Percentiles rank a stretch among this genome's conserved stretches.
These are phyloP conservation scores for Panurus biarmicus DNA, from an alignment of 2,113 vertebrate species.

Conservation along the genomic window DNA sequence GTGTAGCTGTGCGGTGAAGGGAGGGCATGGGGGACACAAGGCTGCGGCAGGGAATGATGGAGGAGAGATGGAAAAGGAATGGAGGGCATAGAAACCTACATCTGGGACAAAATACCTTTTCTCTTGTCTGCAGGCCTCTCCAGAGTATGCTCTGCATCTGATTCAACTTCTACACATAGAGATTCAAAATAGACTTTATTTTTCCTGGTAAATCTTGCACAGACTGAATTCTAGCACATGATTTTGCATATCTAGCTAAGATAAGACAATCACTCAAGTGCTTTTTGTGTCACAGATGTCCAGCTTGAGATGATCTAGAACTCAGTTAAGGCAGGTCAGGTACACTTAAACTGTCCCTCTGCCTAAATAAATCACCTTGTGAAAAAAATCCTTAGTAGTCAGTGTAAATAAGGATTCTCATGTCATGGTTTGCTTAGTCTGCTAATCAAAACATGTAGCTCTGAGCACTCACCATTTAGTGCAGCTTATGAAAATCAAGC, in stretches of 20 bases:
- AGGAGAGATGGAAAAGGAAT: neutral
- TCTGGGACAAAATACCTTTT: neutral
- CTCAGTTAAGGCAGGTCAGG: neutral
- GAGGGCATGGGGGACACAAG: neutral
- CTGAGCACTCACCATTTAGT: conserved; percentile 33
- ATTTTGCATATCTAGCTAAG: neutral
- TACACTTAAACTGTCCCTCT: neutral
- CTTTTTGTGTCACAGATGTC: neutral
- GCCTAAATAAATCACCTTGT: neutral
- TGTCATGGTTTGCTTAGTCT: conserved; percentile 18
- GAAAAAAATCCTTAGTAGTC: neutral
- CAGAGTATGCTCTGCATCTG: neutral
- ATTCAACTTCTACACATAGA: neutral
- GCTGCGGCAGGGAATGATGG: neutral
- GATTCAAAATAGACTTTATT: neutral
- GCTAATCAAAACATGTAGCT: conserved; percentile 46
- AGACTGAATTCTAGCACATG: neutral
- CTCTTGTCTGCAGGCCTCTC: neutral
- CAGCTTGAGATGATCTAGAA: neutral
- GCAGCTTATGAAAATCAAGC: conserved; percentile 49
- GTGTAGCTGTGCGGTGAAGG: neutral
- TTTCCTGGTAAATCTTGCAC: neutral
- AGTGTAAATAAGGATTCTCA: neutral
- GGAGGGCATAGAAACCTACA: neutral
- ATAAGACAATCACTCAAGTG: neutral